Percentiles rank a stretch among this genome's conserved stretches.
phyloP scores from a whole-genome alignment of 1,140 invertebrate species.

The Heliothis subflexa region DNA sequence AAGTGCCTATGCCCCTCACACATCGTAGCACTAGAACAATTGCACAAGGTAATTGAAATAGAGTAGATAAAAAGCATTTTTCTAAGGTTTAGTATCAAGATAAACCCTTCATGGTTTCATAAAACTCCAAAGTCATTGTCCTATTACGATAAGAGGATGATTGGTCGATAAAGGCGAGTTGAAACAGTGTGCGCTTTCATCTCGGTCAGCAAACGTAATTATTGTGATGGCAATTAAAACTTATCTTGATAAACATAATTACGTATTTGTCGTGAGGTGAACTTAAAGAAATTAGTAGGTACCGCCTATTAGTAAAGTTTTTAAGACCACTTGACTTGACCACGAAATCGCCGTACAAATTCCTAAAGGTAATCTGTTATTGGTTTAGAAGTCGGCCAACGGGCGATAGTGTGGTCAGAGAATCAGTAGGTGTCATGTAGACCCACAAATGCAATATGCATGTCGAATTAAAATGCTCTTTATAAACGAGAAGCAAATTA shows the following conservation, averaged over 20 bases:
- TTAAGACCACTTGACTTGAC: not conserved
- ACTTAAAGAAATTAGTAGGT: constrained; percentile 27
- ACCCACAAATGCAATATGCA: no score
- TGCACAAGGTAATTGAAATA: not conserved
- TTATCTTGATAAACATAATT: constrained; percentile 43
- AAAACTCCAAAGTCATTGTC: constrained; percentile 47
- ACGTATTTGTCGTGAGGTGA: constrained; percentile 6
- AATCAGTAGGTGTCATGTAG: no score
- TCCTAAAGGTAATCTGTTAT: no score
- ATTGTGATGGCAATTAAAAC: constrained; percentile 46
- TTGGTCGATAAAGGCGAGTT: constrained; percentile 40
- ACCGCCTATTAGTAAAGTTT: not conserved
- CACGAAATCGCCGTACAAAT: not conserved
- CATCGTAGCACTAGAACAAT: not conserved
- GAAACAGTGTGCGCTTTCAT: constrained; percentile 44
- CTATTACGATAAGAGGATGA: constrained; percentile 47
- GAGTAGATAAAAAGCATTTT: constrained; percentile 16
- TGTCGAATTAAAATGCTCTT: no score
- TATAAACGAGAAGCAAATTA: no score
- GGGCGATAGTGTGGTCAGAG: no score
- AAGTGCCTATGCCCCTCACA: not conserved
- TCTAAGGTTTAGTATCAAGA: constrained; percentile 9
- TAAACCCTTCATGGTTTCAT: constrained; percentile 36
- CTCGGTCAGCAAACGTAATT: constrained; percentile 40
- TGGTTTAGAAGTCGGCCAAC: no score